Percentiles rank a stretch among this genome's conserved stretches.
These are phyloP conservation scores for Gobio occitaniae DNA, from an alignment of 2,797 vertebrate species.

Conservation along the genomic window DNA sequence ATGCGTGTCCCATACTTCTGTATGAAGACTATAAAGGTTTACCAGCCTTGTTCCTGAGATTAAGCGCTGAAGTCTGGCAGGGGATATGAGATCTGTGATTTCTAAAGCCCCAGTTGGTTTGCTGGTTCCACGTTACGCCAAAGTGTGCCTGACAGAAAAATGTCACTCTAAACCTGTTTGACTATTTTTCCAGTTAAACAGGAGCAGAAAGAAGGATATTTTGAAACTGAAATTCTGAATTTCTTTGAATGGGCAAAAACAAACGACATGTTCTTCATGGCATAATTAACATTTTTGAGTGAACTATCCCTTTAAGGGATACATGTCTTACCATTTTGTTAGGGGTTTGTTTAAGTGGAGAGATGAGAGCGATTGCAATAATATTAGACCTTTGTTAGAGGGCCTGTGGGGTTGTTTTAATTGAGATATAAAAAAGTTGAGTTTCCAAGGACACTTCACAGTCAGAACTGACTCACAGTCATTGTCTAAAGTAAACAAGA, in stretches of 20 bases:
- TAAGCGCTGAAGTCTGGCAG: constrained; percentile 32
- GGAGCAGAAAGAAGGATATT: background rate
- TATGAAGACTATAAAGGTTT: constrained; percentile 37
- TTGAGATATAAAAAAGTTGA: constrained; percentile 77
- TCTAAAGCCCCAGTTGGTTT: constrained; percentile 32
- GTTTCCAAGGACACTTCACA: constrained; percentile 77
- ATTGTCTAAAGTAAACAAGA: constrained; percentile 57
- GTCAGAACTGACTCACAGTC: constrained; percentile 58
- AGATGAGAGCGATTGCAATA: constrained; percentile 79
- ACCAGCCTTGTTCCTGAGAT: constrained; percentile 37
- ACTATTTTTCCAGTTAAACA: background rate
- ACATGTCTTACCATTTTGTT: constrained; percentile 45
- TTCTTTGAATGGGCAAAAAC: background rate
- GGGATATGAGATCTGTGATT: constrained; percentile 35
- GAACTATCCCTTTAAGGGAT: background rate
- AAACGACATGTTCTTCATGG: background rate
- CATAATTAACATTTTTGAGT: background rate
- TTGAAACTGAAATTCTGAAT: background rate
- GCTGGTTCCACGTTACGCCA: constrained; percentile 61
- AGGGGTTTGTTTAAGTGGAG: constrained; percentile 74
- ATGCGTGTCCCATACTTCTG: constrained; percentile 19
- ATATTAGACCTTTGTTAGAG: constrained; percentile 70
- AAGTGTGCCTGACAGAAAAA: constrained; percentile 13
- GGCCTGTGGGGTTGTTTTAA: constrained; percentile 77
- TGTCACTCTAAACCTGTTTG: background rate